Evolutionary conservation across 1,140 invertebrate species (phyloP), one percentile per base, ranked within the genome.

Genomic region (Sycophila sp.): DNA sequence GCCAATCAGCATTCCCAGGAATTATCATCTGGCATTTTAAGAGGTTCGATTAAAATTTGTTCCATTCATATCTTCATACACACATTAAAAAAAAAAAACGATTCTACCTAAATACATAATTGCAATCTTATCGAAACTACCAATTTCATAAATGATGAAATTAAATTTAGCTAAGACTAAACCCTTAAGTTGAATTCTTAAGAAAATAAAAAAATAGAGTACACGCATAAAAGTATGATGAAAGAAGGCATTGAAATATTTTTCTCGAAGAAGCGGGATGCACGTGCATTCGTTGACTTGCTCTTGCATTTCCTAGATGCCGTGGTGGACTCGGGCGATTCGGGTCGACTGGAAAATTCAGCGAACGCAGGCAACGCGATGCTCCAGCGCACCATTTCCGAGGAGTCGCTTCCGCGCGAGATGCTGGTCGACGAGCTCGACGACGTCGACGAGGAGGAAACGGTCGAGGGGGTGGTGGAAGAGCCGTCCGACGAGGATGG

Each of bases 351-450:
- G 34, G 82, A 82, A 63, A 77, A 83, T 55, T 58, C 80, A 63
- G 71, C 68, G 62, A 71, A 74, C 60, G 72, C 62, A n/a, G 22
- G 13, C 8, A 7, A 17, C 4, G 28, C 56, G 56, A 19, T 51
- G 67, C 19, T 70, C 2, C 72, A 74, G 42, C 79, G 81, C 32
- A 81, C 83, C 42, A 84, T 86, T 74, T 85, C 84, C n/a, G 80
- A 86, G 69, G 85, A 86, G 56, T 85, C 84, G 13, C 63, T 86
- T 51, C 83, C 85, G 8, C 74, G 64, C 34, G 84, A 84, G 62
- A 83, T 85, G 81, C 63, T 84, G 3, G 80, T 79, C 59, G 79
- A 78, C 2, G 71, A 70, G 1, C 70, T 77, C 1, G 75, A 79
- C 28, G 77, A 80, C 28, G 75, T 72, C 4, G 74, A 73, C 24